These are phyloP conservation scores for Megastigmus dorsalis DNA, from an alignment of 2,888 invertebrate genomes.

Conservation along the genomic window DNA sequence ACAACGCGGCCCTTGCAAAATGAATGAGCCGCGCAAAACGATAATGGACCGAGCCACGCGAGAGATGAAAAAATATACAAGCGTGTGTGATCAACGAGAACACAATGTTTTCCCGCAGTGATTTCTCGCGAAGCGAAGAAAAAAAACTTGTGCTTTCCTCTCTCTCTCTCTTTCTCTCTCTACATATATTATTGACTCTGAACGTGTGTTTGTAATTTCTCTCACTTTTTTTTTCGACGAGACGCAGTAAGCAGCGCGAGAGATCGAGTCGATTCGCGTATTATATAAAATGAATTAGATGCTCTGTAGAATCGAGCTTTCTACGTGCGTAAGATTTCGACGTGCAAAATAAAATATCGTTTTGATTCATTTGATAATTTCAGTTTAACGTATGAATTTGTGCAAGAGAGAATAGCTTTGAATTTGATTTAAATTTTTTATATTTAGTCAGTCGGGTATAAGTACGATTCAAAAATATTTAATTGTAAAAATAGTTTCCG, in stretches of 20 bases:
- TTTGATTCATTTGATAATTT: no score
- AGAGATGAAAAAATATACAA: no score
- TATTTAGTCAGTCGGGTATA: no score
- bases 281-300: conserved; percentile 12
- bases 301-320: background rate
- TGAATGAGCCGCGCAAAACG: background rate
- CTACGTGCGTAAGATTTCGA: background rate
- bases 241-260: no score
- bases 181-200: background rate
- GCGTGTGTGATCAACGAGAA: background rate
- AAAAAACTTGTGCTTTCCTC: background rate
- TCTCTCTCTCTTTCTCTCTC: conserved; percentile 5
- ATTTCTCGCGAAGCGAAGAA: conserved; percentile 20
- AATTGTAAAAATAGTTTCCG: no score
- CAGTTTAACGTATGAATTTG: no score
- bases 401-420: no score
- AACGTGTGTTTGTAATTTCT: background rate
- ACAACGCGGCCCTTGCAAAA: background rate
- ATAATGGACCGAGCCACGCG: background rate
- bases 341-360: background rate
- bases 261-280: no score
- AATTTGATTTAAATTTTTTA: no score
- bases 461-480: no score
- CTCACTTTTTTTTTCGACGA: no score
- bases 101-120: background rate